These are phyloP conservation scores for Alligator mississippiensis DNA, from an alignment of 2,113 vertebrate species.

Conservation along the genomic window DNA sequence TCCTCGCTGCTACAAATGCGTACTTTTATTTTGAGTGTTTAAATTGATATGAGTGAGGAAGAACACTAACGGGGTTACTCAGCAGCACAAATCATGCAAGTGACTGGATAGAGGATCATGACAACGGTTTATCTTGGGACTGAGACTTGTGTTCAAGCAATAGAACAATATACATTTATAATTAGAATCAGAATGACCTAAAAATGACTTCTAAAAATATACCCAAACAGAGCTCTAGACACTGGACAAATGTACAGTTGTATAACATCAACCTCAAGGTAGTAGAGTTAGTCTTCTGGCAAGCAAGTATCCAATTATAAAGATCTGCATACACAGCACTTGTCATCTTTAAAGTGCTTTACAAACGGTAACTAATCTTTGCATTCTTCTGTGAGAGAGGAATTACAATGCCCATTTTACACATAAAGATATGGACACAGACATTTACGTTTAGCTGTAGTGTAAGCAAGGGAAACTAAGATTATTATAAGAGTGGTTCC, in stretches of 20 bases:
- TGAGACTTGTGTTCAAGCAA: not conserved
- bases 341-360: conserved; percentile 44
- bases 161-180: not conserved
- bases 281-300: not conserved
- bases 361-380: conserved; percentile 14
- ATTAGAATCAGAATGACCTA: too few species aligned
- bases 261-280: not conserved
- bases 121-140: not conserved
- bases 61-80: not conserved
- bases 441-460: conserved; percentile 62
- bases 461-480: conserved; percentile 36
- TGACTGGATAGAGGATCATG: not conserved
- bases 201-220: not conserved
- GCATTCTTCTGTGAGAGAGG: conserved; percentile 29
- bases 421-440: conserved; percentile 40
- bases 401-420: conserved; percentile 52
- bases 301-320: not conserved
- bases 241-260: not conserved
- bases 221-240: not conserved
- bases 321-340: not conserved
- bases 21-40: not conserved
- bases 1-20: not conserved
- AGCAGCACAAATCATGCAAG: not conserved
- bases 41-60: not conserved
- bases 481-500: conserved; percentile 51